phyloP scores from a whole-genome alignment of 2,113 vertebrate genomes.

The Crotalus helleri region DNA sequence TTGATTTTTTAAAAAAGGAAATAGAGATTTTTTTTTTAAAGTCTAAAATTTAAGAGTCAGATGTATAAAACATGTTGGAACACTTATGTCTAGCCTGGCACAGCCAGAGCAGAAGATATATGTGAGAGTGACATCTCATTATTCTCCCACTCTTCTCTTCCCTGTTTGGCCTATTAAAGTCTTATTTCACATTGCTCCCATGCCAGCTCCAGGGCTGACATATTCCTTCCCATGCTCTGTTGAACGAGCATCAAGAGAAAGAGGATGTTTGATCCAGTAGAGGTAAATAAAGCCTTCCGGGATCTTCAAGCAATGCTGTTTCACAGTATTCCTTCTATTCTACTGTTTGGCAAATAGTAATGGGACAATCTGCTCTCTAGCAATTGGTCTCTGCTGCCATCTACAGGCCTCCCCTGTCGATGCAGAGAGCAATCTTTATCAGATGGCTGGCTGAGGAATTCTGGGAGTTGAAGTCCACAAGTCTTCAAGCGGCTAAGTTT shows the following conservation, averaged over 20 bases:
- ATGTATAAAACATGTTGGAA: neutral
- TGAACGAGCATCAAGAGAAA: neutral
- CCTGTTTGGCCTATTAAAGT: neutral
- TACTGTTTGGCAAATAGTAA: neutral
- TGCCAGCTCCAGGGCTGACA: neutral
- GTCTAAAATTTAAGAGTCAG: neutral
- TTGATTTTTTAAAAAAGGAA: neutral
- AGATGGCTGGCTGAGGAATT: too few relatives aligned
- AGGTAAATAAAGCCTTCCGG: neutral
- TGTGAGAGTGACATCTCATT: neutral
- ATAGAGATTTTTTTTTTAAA: neutral
- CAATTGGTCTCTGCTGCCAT: neutral
- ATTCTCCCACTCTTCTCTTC: neutral
- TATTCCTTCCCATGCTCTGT: neutral
- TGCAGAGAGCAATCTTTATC: neutral
- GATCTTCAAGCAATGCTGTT: neutral
- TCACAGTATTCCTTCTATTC: neutral
- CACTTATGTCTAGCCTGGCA: neutral
- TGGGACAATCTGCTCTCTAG: neutral
- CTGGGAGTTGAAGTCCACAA: too few relatives aligned
- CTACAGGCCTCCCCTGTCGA: neutral
- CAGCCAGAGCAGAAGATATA: neutral
- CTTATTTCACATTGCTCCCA: neutral
- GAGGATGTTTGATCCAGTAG: neutral
- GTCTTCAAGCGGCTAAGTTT: too few relatives aligned